Evolutionary conservation across 2,888 invertebrate genomes (phyloP).

Genomic region (Eumerus sabulonum): DNA sequence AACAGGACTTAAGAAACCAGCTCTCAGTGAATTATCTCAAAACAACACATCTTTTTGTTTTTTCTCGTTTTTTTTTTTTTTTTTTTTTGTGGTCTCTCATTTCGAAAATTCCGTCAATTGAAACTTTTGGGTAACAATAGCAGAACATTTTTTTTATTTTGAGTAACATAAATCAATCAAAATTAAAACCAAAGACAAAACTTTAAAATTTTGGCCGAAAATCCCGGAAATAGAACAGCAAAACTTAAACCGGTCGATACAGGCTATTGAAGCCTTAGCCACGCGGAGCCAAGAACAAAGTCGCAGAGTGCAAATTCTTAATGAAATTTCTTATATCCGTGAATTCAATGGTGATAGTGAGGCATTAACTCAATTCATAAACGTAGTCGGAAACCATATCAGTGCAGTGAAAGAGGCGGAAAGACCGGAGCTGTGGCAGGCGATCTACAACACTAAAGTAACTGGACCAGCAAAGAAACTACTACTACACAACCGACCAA

Average conservation of each 20-base stretch:
- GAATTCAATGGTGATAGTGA: slow-evolving; percentile 15
- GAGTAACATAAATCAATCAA: neutral
- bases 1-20: too few relatives aligned
- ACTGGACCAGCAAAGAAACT: slow-evolving; percentile 16
- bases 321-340: slow-evolving; percentile 18
- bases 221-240: slow-evolving; percentile 16
- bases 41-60: neutral
- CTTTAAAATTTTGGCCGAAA: slow-evolving; percentile 13
- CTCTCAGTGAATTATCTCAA: too few relatives aligned
- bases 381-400: slow-evolving; percentile 12
- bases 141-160: neutral
- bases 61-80: too few relatives aligned
- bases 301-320: neutral
- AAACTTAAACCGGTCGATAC: slow-evolving; percentile 3
- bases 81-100: too few relatives aligned
- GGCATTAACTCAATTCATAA: slow-evolving; percentile 10
- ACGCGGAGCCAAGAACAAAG: slow-evolving; percentile 5
- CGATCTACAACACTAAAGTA: slow-evolving; percentile 21
- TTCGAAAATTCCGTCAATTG: neutral
- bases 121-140: neutral
- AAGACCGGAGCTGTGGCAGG: slow-evolving; percentile 19
- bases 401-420: slow-evolving; percentile 9
- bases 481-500: slow-evolving; percentile 11
- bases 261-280: slow-evolving; percentile 11
- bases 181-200: slow-evolving; percentile 11